These are phyloP conservation scores for Sebastes minor DNA, from an alignment of 2,797 vertebrate species.

Conservation along the genomic window DNA sequence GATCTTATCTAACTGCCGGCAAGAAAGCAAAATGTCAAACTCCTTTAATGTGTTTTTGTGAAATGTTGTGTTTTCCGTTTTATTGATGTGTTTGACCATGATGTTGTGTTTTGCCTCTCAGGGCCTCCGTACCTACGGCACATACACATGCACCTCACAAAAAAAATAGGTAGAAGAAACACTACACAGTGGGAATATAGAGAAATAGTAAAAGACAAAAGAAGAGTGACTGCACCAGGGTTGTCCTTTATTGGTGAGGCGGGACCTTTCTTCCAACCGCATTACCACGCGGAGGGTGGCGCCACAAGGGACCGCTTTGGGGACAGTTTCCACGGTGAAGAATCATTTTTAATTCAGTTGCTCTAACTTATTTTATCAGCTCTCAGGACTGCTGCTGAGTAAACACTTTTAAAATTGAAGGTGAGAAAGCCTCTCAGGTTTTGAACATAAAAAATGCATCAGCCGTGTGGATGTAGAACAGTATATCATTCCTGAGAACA, in stretches of 20 bases:
- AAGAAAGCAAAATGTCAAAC: neutral
- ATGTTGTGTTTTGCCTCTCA: neutral
- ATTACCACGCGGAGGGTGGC: conserved; percentile 39
- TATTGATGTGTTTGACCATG: neutral
- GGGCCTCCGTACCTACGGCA: neutral
- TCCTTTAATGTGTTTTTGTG: neutral
- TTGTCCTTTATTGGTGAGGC: conserved; percentile 18
- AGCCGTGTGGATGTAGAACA: conserved; percentile 56
- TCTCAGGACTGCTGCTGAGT: conserved; percentile 76
- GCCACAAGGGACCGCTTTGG: conserved; percentile 43
- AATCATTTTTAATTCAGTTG: conserved; percentile 78
- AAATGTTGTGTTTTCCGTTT: neutral
- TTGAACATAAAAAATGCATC: conserved; percentile 81
- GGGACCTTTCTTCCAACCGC: conserved; percentile 19
- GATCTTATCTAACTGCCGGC: neutral
- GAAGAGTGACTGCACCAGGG: neutral
- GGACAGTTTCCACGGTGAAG: conserved; percentile 45
- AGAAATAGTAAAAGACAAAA: conserved; percentile 3
- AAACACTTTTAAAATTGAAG: conserved; percentile 83
- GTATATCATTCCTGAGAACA: conserved; percentile 66
- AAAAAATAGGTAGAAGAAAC: neutral
- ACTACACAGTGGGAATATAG: neutral
- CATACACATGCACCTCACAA: neutral
- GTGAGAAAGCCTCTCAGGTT: conserved; percentile 78
- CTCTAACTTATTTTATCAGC: conserved; percentile 73